Percentiles rank a stretch among this genome's conserved stretches.
These are phyloP conservation scores for Dolichotis patagonum DNA, from an alignment of 2,113 vertebrate species.

Conservation along the genomic window DNA sequence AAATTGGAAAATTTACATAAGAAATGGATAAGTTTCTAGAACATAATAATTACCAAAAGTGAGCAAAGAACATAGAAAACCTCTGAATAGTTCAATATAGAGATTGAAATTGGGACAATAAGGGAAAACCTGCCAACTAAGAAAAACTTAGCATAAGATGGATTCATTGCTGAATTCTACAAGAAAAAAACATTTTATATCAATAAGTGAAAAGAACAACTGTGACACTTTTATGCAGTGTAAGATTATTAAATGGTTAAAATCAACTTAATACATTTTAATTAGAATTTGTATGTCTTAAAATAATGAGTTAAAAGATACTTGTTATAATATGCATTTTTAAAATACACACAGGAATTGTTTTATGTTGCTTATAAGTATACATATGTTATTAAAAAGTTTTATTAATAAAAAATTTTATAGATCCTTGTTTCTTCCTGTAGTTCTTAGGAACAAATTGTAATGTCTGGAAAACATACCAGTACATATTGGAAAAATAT, in stretches of 20 bases:
- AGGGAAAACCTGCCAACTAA: neutral
- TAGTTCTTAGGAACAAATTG: neutral
- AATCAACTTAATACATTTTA: neutral
- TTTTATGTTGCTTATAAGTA: neutral
- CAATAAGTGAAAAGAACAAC: neutral
- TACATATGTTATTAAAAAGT: neutral
- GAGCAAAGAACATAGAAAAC: neutral
- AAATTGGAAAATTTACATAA: neutral
- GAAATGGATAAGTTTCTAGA: neutral
- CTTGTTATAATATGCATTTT: neutral
- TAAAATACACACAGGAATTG: neutral
- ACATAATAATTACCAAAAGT: neutral
- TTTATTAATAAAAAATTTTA: neutral
- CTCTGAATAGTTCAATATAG: neutral
- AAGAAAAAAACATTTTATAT: neutral
- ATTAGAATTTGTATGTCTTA: neutral
- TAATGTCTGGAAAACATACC: neutral
- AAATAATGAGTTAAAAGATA: neutral
- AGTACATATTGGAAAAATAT: neutral
- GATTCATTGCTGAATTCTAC: neutral
- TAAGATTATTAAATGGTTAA: neutral
- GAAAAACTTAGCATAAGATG: neutral
- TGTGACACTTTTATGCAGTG: neutral
- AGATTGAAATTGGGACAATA: neutral
- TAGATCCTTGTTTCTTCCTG: neutral